Evolutionary conservation across 2,113 vertebrate species (phyloP), one percentile per base, ranked within the genome.

Genomic region (Callospermophilus lateralis): DNA sequence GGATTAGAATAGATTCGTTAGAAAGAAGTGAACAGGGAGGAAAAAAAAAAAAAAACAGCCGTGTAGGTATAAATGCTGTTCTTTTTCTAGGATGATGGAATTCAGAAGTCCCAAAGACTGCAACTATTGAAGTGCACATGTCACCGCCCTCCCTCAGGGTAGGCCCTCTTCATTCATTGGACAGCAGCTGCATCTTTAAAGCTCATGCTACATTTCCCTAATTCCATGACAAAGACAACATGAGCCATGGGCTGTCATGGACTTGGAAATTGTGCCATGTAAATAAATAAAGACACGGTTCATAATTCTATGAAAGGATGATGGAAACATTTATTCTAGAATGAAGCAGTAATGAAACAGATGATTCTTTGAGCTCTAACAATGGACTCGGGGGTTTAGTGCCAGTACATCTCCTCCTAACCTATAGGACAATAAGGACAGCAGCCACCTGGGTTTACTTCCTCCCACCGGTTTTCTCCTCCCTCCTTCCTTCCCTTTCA

Each of bases 201-300:
- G 97, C 96, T 97, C 97, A 98, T 96, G 98, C 97, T 98, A 96
- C 98, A 98, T 98, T 98, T 98, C 98, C 98, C 98, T 98, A 98
- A 98, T 97, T 98, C 96, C 95, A 34, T 98, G 97, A 98, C 98
- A 98, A 98, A 98, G 97, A 95, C 97, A 98, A 96, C 94, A 92
- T 97, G 98, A 98, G 97, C 97, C 98, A 97, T 97, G 93, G 97
- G 97, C 98, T 98, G 96, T 97, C 97, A 92, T 89, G 94, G 95
- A 91, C 97, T 96, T 97, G 97, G 98, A 98, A 98, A 98, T 89
- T 96, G 95, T 95, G 73, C 94, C 55, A 3, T 97, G 97, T 94
- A 97, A 98, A 95, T 98, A 98, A 98, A 98, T 98, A 98, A 98
- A 98, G 97, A 97, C 87, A 94, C 95, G 95, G 97, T 96, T 98